Evolutionary conservation across 2,888 invertebrate species (phyloP).

Genomic region (Digitonthophagus gazella): DNA sequence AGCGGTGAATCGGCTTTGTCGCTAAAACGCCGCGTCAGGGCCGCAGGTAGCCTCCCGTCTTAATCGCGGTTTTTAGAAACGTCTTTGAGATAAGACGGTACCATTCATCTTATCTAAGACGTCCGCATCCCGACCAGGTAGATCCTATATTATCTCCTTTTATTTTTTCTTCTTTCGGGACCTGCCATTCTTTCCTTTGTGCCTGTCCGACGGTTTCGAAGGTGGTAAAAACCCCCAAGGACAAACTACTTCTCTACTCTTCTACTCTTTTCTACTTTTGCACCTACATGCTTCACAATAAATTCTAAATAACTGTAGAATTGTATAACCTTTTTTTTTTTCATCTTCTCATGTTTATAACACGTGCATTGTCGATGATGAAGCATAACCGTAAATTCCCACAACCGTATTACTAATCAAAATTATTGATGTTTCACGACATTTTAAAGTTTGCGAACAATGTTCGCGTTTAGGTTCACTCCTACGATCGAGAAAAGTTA

Average conservation of each 20-base stretch:
- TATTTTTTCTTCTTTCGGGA: neutral
- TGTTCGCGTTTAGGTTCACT: neutral
- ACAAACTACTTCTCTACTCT: neutral
- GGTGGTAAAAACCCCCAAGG: neutral
- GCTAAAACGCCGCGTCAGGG: neutral
- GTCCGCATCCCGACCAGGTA: neutral
- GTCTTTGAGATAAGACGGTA: neutral
- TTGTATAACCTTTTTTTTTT: no score
- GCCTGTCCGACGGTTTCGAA: neutral
- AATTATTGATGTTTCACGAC: neutral
- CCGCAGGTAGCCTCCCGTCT: neutral
- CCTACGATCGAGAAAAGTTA: neutral
- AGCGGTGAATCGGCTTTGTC: neutral
- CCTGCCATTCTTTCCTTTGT: neutral
- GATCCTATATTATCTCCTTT: neutral
- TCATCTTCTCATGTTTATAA: neutral
- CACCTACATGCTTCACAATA: no score
- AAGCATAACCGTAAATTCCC: neutral
- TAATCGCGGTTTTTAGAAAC: neutral
- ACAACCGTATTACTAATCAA: neutral
- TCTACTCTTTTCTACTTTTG: no score
- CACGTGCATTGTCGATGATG: neutral
- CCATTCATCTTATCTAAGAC: neutral
- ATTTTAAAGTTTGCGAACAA: neutral
- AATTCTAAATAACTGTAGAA: no score